Evolutionary conservation across 2,113 vertebrate genomes (phyloP), one percentile per base, ranked within the genome.

Genomic region (Vidua chalybeata): DNA sequence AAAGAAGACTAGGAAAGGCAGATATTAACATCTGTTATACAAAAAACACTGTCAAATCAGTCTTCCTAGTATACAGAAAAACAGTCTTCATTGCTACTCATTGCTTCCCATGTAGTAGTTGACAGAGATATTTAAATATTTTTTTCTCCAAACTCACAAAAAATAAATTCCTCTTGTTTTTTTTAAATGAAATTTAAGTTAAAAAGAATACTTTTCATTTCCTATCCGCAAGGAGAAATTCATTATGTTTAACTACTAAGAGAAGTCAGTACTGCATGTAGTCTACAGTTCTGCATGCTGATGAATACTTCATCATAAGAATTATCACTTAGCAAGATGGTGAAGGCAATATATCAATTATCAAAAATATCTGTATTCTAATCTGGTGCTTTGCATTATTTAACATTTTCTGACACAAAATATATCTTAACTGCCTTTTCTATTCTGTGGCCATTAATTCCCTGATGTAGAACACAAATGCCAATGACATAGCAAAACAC

Each of bases 321-420:
- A 80, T 87, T 86, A 83, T 74, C 27, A 66, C 66, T 93, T 67
- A 78, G 45, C 51, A 72, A 75, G 73, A 93, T 74, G 19, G 46
- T 0, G 2, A 84, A 43, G 39, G 37, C 78, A 86, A 89, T 96
- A 89, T 35, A 96, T 97, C 86, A 97, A 72, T 91, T 94, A 96
- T 95, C 93, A 93, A 89, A 96, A 88, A 89, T 92, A 95, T 91
- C 90, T 85, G 75, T 82, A 95, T 82, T 84, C 82, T 93, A 91
- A 96, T 94, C 90, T 91, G 33, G 43, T 61, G 14, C 37, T 86
- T 91, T 96, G 78, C 68, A 92, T 97, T 95, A 96, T 94, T 97
- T 86, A 94, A 93, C 76, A 86, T 94, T 90, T 95, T 96, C 79
- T 97, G 95, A 97, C 94, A 97, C 46, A 88, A 91, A 91, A 95